phyloP scores from a whole-genome alignment of 2,797 vertebrate genomes.

The Martes flavigula region DNA sequence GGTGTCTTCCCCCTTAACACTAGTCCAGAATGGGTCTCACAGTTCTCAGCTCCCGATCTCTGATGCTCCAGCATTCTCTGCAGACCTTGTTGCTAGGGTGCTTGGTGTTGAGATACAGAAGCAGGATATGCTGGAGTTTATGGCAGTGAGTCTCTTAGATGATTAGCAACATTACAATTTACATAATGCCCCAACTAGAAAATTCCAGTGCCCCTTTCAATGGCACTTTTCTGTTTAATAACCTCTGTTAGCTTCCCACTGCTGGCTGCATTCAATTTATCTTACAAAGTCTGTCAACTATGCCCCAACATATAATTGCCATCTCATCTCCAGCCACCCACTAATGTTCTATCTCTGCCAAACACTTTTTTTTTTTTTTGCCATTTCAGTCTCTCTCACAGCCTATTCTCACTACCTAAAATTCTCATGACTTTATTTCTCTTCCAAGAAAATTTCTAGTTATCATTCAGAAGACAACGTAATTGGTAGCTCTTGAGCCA shows the following conservation, averaged over 20 bases:
- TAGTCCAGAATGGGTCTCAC: background rate
- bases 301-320: conserved; percentile 46
- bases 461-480: background rate
- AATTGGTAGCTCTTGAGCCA: background rate
- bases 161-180: conserved; percentile 26
- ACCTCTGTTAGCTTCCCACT: conserved; percentile 1
- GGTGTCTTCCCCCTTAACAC: background rate
- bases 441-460: background rate
- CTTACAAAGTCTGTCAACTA: conserved; percentile 34
- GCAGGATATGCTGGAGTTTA: background rate
- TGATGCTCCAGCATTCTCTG: background rate
- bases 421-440: background rate
- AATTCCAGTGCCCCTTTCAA: conserved; percentile 41
- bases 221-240: conserved; percentile 24
- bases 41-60: background rate
- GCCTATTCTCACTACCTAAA: background rate
- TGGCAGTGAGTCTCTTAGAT: background rate
- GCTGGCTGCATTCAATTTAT: conserved; percentile 32
- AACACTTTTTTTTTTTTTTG: background rate
- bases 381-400: background rate
- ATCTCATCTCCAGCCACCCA: background rate
- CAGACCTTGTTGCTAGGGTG: background rate
- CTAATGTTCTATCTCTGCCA: conserved; percentile 45
- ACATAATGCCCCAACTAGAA: background rate
- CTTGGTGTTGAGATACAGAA: background rate